These are phyloP conservation scores for Leuciscus idus DNA, from an alignment of 2,113 vertebrate species.

Conservation along the genomic window DNA sequence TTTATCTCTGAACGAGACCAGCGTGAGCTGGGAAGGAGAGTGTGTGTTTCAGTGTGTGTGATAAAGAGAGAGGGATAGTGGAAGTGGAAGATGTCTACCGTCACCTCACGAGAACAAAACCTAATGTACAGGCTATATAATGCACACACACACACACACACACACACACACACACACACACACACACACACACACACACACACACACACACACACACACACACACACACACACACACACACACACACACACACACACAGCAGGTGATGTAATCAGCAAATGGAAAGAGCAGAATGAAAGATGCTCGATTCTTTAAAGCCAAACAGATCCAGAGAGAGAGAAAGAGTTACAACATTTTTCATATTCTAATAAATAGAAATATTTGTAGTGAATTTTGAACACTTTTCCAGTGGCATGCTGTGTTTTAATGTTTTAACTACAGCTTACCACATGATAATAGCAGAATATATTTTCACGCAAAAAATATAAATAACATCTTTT, in stretches of 20 bases:
- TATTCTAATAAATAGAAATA: too few relatives aligned
- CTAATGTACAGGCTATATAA: not conserved
- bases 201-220: constrained; percentile 29
- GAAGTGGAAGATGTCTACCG: not conserved
- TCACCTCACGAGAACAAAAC: not conserved
- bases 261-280: constrained; percentile 56
- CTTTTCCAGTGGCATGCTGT: too few relatives aligned
- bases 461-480: too few relatives aligned
- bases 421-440: too few relatives aligned
- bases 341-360: not conserved
- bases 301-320: constrained; percentile 10
- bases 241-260: not conserved
- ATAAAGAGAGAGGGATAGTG: not conserved
- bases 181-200: not conserved
- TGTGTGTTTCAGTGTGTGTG: constrained; percentile 10
- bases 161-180: not conserved
- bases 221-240: not conserved
- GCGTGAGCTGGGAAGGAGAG: not conserved
- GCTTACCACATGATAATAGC: too few relatives aligned
- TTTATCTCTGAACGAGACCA: constrained; percentile 15
- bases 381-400: too few relatives aligned
- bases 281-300: constrained; percentile 39
- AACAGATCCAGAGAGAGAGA: not conserved
- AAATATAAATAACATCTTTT: too few relatives aligned
- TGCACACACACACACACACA: constrained; percentile 21